Percentiles rank a stretch among this genome's conserved stretches.
These are phyloP conservation scores for Lapara coniferarum DNA, from an alignment of 2,888 invertebrate genomes.

Conservation along the genomic window DNA sequence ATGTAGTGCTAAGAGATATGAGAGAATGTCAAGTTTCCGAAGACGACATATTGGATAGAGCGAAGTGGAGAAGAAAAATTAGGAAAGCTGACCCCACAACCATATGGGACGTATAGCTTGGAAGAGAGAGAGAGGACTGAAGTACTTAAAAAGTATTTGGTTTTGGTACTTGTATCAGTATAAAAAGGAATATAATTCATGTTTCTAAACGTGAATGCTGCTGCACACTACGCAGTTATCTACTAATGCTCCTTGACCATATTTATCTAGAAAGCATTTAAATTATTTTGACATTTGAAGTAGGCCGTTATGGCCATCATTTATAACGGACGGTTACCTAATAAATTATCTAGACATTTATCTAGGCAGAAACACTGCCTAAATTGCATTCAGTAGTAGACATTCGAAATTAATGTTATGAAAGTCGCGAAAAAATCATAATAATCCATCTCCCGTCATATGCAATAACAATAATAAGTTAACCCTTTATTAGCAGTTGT, in stretches of 20 bases:
- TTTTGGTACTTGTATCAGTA: too few species aligned
- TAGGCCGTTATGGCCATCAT: conserved; percentile 26
- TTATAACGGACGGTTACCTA: conserved; percentile 21
- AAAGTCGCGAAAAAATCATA: conserved; percentile 42
- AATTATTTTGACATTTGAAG: conserved; percentile 26
- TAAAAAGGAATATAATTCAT: too few species aligned
- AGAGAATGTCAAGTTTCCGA: too few species aligned
- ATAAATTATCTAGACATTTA: conserved; percentile 25
- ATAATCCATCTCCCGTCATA: conserved; percentile 64
- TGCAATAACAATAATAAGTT: conserved; percentile 69
- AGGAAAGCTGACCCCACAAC: too few species aligned
- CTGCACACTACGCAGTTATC: background rate
- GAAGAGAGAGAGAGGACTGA: too few species aligned
- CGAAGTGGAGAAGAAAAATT: too few species aligned
- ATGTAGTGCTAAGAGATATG: too few species aligned
- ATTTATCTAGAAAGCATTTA: conserved; percentile 19
- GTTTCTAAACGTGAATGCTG: background rate
- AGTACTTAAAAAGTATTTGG: too few species aligned
- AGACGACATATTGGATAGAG: too few species aligned
- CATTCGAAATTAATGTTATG: conserved; percentile 25
- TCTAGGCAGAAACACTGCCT: conserved; percentile 7
- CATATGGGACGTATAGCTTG: too few species aligned
- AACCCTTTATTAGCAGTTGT: conserved; percentile 79
- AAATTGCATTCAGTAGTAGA: conserved; percentile 20
- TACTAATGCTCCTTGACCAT: conserved; percentile 9